phyloP scores from a whole-genome alignment of 2,888 invertebrate species.

The Apamea crenata region DNA sequence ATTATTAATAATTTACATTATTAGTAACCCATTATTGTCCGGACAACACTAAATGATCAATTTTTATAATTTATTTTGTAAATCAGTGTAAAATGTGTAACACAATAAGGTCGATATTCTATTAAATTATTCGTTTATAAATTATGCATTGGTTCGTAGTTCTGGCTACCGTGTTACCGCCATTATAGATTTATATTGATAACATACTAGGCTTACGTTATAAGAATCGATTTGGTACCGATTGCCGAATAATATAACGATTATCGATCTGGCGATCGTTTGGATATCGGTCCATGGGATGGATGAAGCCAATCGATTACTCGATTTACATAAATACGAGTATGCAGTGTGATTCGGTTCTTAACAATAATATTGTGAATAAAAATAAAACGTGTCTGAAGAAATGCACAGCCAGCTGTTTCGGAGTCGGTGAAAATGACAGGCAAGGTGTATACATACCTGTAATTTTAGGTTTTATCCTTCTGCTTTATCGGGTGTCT shows the following conservation, averaged over 20 bases:
- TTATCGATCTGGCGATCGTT: constrained; percentile 11
- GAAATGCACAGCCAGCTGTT: neutral
- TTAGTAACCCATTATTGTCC: constrained; percentile 62
- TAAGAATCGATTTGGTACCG: constrained; percentile 16
- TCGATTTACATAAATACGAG: constrained; percentile 35
- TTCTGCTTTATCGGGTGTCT: neutral
- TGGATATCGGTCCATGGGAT: constrained; percentile 11
- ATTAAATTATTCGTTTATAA: constrained; percentile 75
- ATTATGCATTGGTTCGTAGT: constrained; percentile 75
- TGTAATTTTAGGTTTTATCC: neutral
- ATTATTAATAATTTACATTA: constrained; percentile 56
- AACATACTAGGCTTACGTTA: constrained; percentile 56
- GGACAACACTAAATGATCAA: constrained; percentile 59
- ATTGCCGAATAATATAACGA: constrained; percentile 30
- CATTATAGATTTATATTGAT: constrained; percentile 62
- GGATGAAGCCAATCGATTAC: constrained; percentile 8
- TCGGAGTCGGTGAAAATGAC: neutral
- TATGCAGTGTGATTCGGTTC: constrained; percentile 3
- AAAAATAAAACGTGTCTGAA: neutral
- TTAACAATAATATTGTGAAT: neutral
- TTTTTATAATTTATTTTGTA: constrained; percentile 68
- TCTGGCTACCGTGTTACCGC: constrained; percentile 78
- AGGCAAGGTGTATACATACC: neutral
- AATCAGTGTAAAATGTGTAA: constrained; percentile 67
- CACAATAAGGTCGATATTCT: constrained; percentile 73